These are phyloP conservation scores for Chiroxiphia lanceolata DNA, from an alignment of 2,797 vertebrate genomes.

Conservation along the genomic window DNA sequence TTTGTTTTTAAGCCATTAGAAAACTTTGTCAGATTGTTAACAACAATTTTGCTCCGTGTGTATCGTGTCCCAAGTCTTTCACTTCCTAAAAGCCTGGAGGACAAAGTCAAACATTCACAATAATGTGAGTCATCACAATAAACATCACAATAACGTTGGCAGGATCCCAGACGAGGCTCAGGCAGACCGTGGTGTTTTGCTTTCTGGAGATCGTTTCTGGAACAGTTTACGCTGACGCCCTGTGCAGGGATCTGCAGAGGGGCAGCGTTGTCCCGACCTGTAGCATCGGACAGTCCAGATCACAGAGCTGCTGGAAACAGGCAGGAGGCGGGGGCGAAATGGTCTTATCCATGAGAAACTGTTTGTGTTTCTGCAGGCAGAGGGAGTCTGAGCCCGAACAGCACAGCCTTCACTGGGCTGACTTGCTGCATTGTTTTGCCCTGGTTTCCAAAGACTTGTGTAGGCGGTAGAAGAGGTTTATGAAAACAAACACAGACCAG, in stretches of 20 bases:
- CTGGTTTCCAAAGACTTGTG: neutral
- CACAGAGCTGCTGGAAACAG: accelerated
- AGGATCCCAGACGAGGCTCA: accelerated
- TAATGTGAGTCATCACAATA: neutral
- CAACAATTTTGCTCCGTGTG: neutral
- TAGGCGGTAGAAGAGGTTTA: neutral
- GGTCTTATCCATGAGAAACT: neutral
- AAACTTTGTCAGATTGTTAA: neutral
- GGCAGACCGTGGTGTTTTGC: accelerated
- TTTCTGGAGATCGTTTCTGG: neutral
- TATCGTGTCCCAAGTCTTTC: accelerated
- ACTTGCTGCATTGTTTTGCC: neutral
- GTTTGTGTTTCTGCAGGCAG: slow-evolving; percentile 5
- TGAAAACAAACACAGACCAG: neutral
- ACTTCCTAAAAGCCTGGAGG: neutral
- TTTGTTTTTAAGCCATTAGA: neutral
- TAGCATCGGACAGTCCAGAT: accelerated
- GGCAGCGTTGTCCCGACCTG: accelerated
- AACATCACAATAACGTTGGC: accelerated
- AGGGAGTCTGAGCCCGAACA: neutral
- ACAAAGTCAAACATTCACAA: accelerated
- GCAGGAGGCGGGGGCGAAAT: accelerated
- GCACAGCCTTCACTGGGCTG: accelerated
- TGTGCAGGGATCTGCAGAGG: accelerated
- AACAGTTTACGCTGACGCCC: accelerated